Evolutionary conservation across 2,888 invertebrate genomes (phyloP).

Genomic region (Cephus nigrinus): DNA sequence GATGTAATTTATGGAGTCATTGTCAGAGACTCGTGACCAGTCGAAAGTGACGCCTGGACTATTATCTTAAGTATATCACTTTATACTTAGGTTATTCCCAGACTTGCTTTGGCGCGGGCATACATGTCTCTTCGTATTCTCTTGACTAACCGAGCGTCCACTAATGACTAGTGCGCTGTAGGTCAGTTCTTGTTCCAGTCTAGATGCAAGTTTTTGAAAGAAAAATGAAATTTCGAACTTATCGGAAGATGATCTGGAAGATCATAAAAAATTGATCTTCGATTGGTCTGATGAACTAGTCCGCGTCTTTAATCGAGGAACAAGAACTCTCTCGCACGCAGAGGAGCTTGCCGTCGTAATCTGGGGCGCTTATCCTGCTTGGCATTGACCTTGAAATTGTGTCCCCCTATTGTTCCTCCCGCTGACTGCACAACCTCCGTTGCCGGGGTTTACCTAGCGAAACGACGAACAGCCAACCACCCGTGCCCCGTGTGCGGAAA

Average conservation of each 20-base stretch:
- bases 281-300: background rate
- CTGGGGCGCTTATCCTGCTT: conserved; percentile 65
- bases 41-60: background rate
- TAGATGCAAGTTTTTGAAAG: too few relatives aligned
- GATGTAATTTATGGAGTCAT: background rate
- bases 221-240: too few relatives aligned
- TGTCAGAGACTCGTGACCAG: background rate
- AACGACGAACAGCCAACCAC: conserved; percentile 93
- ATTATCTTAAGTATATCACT: background rate
- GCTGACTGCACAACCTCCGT: conserved; percentile 67
- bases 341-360: background rate
- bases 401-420: conserved; percentile 66
- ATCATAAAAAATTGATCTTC: background rate
- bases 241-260: background rate
- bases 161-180: conserved; percentile 21
- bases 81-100: conserved; percentile 32
- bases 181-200: background rate
- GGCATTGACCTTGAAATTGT: conserved; percentile 67
- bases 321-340: background rate
- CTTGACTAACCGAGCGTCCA: conserved; percentile 36
- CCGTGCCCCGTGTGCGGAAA: conserved; percentile 96
- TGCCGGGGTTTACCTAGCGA: conserved; percentile 81
- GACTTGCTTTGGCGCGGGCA: conserved; percentile 64
- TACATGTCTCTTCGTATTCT: conserved; percentile 31
- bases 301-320: background rate